phyloP scores from a whole-genome alignment of 37 sponge, comb jelly and placozoan genomes.

The Halisarca cf. caerulea region DNA sequence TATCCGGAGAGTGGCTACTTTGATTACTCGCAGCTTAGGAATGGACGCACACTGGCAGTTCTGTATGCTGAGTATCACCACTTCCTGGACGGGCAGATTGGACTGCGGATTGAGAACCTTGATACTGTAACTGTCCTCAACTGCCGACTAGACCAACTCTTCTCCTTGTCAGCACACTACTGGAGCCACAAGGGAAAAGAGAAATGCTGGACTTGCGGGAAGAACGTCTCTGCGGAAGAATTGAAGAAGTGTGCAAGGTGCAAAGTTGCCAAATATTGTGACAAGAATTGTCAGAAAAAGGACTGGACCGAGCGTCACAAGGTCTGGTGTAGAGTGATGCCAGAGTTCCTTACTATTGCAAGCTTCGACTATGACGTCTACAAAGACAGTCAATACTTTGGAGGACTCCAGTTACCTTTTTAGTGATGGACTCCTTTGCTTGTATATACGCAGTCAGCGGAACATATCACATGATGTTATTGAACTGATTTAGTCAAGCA shows the following conservation, averaged over 20 bases:
- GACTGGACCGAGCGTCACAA: conserved; percentile 54
- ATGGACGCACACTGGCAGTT: conserved; percentile 35
- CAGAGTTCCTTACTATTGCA: conserved; percentile 23
- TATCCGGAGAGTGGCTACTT: conserved; percentile 44
- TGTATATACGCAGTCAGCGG: too few relatives aligned
- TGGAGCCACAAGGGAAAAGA: background rate
- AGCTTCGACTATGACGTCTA: background rate
- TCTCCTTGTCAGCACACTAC: conserved; percentile 27
- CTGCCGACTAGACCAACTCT: conserved; percentile 16
- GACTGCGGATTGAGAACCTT: conserved; percentile 46
- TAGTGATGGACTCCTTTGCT: too few relatives aligned
- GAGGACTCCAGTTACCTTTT: too few relatives aligned
- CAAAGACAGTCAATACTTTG: background rate
- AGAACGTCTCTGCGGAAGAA: background rate
- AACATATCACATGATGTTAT: background rate
- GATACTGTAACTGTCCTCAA: conserved; percentile 25
- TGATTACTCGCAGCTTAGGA: conserved; percentile 24
- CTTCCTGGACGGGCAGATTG: conserved; percentile 41
- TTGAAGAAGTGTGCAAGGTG: conserved; percentile 45
- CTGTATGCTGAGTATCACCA: conserved; percentile 31
- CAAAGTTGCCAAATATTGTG: conserved; percentile 47
- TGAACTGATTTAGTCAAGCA: too few relatives aligned
- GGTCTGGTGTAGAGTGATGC: conserved; percentile 47
- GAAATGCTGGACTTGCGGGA: conserved; percentile 36
- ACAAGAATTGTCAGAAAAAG: conserved; percentile 31